These are phyloP conservation scores for Pitangus sulphuratus DNA, from an alignment of 2,797 vertebrate species.

Conservation along the genomic window DNA sequence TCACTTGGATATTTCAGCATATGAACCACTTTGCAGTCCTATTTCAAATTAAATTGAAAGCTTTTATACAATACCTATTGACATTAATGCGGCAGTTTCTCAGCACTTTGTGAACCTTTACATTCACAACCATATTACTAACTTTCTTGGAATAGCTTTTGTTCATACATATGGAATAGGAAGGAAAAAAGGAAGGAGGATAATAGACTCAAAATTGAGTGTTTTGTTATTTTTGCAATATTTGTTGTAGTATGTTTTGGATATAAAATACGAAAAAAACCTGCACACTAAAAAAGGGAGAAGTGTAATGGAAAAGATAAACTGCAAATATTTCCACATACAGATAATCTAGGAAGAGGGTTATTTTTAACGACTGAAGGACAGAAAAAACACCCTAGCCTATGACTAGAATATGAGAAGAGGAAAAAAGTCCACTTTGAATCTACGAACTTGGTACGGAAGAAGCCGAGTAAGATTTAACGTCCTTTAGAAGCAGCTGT, in stretches of 20 bases:
- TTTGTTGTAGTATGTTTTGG: not conserved
- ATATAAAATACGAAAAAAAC: not conserved
- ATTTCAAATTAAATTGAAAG: slow-evolving; percentile 18
- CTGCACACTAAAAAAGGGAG: not conserved
- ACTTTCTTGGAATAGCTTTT: not conserved
- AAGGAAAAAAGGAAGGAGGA: not conserved
- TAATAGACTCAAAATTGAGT: not conserved
- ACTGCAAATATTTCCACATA: not conserved
- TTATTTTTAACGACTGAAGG: not conserved
- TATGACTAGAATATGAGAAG: not conserved
- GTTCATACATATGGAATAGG: not conserved
- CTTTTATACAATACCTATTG: not conserved
- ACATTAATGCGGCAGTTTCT: not conserved
- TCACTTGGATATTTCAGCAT: not conserved
- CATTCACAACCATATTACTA: not conserved
- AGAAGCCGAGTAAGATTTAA: not conserved
- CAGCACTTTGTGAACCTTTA: not conserved
- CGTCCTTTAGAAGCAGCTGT: not conserved
- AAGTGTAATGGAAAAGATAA: not conserved
- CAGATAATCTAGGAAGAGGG: not conserved
- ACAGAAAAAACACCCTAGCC: not conserved
- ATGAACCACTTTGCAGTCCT: not conserved
- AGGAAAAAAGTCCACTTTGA: not conserved
- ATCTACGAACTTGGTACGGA: fast-evolving
- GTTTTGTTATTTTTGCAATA: not conserved